Conservation (phyloP, 2,888 invertebrate species). For the Dolichopus griseipennis region DNA sequence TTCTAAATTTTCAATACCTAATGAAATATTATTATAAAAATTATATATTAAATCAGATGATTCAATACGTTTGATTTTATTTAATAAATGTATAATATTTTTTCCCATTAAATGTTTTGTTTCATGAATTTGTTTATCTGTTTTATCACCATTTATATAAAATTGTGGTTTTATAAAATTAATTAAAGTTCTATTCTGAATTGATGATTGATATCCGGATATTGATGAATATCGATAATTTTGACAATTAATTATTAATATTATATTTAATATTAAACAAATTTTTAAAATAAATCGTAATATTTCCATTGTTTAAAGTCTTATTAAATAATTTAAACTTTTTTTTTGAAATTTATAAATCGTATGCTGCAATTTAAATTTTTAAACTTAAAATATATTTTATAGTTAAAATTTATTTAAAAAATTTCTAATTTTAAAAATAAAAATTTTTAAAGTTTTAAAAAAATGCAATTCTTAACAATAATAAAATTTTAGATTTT, state of each 20-base stretch:
- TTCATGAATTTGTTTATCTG: constrained; percentile 27
- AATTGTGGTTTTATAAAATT: constrained; percentile 29
- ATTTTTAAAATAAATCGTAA: background rate
- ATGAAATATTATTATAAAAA: background rate
- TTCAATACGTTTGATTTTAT: constrained; percentile 27
- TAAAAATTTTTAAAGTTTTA: too few relatives aligned
- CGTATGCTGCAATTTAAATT: too few relatives aligned
- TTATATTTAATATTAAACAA: background rate
- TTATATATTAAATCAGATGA: background rate
- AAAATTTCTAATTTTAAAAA: too few relatives aligned
- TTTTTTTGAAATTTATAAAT: too few relatives aligned
- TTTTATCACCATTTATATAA: constrained; percentile 26
- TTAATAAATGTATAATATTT: constrained; percentile 30
- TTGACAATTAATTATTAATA: background rate
- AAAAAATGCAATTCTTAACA: too few relatives aligned
- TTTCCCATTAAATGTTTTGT: constrained; percentile 29
- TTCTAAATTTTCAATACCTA: background rate
- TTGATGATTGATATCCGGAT: background rate
- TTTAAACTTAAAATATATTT: too few relatives aligned
- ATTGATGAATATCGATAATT: background rate
- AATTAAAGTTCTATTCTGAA: background rate
- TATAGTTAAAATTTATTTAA: too few relatives aligned
- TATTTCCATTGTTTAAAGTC: too few relatives aligned
- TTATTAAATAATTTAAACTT: too few relatives aligned
- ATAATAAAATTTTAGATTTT: too few relatives aligned